Percentiles rank a stretch among this genome's conserved stretches.
These are phyloP conservation scores for Microcebus griseorufus DNA, from an alignment of 2,113 vertebrate species.

Conservation along the genomic window DNA sequence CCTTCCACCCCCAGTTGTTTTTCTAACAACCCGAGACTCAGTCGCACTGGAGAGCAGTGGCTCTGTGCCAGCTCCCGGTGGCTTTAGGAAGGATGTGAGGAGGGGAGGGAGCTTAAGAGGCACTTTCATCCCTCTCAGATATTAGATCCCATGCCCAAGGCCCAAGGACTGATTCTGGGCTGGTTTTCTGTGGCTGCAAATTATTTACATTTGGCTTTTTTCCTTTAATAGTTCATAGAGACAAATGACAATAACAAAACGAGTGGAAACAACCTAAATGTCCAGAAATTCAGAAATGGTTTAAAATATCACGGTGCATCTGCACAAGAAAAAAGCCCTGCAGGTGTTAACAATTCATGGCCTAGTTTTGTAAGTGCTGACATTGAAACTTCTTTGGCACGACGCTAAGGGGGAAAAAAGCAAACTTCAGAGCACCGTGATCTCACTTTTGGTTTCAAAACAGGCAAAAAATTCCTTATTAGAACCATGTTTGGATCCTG, in stretches of 20 bases:
- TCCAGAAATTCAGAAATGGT: not conserved
- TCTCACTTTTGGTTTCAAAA: not conserved
- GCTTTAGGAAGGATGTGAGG: not conserved
- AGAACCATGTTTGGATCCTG: not conserved
- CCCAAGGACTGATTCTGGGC: not conserved
- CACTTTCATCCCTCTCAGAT: not conserved
- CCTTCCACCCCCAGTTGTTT: not conserved
- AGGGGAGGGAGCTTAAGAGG: too few relatives aligned
- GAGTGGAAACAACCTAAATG: not conserved
- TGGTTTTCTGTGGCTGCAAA: not conserved
- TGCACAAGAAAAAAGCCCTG: too few relatives aligned
- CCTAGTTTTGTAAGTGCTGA: rapidly evolving
- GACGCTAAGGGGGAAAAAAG: not conserved
- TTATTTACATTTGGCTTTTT: not conserved
- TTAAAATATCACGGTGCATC: not conserved
- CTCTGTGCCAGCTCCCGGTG: not conserved
- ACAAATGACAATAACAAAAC: not conserved
- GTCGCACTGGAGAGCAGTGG: not conserved
- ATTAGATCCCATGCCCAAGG: not conserved
- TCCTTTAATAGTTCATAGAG: not conserved
- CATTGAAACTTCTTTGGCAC: not conserved
- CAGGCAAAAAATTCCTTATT: not conserved
- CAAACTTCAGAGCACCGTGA: rapidly evolving
- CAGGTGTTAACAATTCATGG: not conserved
- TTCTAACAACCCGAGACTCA: not conserved